Evolutionary conservation across 2,888 invertebrate genomes (phyloP).

Genomic region (Eilema sororculum): DNA sequence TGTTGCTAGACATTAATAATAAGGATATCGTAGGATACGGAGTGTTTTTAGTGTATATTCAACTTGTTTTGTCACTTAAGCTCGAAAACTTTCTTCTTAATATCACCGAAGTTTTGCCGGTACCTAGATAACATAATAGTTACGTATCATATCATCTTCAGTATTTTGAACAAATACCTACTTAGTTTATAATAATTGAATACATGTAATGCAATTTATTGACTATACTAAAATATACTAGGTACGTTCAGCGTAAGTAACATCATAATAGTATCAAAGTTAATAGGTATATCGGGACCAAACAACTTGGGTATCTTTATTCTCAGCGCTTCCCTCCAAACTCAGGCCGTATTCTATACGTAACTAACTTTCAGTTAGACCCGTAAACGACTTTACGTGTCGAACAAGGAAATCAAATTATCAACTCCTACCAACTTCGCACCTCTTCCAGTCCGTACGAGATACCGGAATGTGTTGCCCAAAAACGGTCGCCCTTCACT

Average conservation of each 20-base stretch:
- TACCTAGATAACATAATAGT: slow-evolving; percentile 61
- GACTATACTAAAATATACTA: slow-evolving; percentile 12
- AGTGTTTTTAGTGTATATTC: slow-evolving; percentile 77
- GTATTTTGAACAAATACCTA: neutral
- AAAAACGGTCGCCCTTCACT: slow-evolving; percentile 68
- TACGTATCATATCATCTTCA: too few relatives aligned
- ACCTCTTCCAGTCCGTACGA: slow-evolving; percentile 74
- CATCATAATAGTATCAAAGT: slow-evolving; percentile 60
- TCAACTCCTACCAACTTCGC: slow-evolving; percentile 81
- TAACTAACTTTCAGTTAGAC: slow-evolving; percentile 80
- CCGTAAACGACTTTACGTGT: slow-evolving; percentile 85
- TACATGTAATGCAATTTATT: neutral
- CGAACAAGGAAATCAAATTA: slow-evolving; percentile 85
- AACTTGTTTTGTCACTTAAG: slow-evolving; percentile 83
- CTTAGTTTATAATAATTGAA: neutral
- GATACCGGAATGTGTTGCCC: slow-evolving; percentile 75
- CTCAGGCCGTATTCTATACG: slow-evolving; percentile 70
- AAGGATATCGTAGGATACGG: slow-evolving; percentile 80
- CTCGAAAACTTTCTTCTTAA: slow-evolving; percentile 73
- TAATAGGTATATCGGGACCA: slow-evolving; percentile 58
- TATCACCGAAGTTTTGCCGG: slow-evolving; percentile 64
- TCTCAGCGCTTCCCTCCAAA: slow-evolving; percentile 64
- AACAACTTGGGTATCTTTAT: slow-evolving; percentile 69
- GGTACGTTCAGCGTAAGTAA: too few relatives aligned
- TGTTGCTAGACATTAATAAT: slow-evolving; percentile 85